Percentiles rank a stretch among this genome's conserved stretches.
Evolutionary conservation across 1,140 invertebrate species (phyloP).

Genomic region (Laupala kohalensis): DNA sequence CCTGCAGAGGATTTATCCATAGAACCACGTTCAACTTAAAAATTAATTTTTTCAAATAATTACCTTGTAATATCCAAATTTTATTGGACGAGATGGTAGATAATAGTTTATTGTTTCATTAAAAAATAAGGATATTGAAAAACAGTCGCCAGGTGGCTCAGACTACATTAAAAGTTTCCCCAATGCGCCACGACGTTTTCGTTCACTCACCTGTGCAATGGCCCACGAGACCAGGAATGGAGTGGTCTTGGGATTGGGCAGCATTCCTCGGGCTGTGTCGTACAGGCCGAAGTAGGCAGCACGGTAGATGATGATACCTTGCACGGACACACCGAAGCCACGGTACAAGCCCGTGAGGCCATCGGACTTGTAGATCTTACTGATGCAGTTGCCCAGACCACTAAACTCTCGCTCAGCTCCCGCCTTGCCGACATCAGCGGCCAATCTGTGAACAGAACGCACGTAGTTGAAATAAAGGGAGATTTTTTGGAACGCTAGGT

Average conservation of each 20-base stretch:
- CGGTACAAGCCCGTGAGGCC: conserved; percentile 72
- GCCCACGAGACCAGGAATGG: conserved; percentile 62
- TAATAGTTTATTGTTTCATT: too few relatives aligned
- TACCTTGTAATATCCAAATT: too few relatives aligned
- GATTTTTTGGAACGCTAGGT: too few relatives aligned
- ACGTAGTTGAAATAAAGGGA: too few relatives aligned
- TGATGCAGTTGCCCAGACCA: conserved; percentile 69
- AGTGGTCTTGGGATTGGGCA: conserved; percentile 71
- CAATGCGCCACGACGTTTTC: too few relatives aligned
- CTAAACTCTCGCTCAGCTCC: conserved; percentile 61
- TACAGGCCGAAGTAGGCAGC: conserved; percentile 89
- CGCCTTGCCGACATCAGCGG: conserved; percentile 69
- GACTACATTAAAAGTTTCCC: too few relatives aligned
- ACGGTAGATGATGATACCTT: conserved; percentile 76
- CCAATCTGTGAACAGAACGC: conserved; percentile 40
- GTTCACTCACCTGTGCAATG: conserved; percentile 59
- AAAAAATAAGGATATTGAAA: too few relatives aligned
- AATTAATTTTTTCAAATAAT: too few relatives aligned
- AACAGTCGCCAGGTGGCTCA: too few relatives aligned
- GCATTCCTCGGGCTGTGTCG: conserved; percentile 79
- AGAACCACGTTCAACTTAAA: too few relatives aligned
- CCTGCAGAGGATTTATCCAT: too few relatives aligned
- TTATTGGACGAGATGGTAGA: too few relatives aligned
- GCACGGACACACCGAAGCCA: conserved; percentile 82
- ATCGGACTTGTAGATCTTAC: conserved; percentile 71